phyloP scores from a whole-genome alignment of 2,888 invertebrate genomes.

The Spodoptera picta region DNA sequence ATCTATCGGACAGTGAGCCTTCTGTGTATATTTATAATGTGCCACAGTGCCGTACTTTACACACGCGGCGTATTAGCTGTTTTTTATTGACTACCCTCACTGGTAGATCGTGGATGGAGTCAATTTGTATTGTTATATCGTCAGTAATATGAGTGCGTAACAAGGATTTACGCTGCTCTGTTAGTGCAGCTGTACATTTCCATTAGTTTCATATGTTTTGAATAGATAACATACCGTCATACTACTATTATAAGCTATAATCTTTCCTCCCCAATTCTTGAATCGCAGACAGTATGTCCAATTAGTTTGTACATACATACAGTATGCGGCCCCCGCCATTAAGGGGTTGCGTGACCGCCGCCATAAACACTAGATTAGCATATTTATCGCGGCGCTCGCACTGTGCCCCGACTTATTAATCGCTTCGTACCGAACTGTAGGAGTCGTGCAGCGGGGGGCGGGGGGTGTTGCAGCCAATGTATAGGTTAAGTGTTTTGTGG shows the following conservation, averaged over 20 bases:
- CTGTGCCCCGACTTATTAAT: constrained; percentile 36
- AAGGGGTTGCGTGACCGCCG: constrained; percentile 55
- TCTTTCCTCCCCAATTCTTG: constrained; percentile 29
- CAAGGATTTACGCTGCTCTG: constrained; percentile 11
- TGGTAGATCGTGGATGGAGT: constrained; percentile 36
- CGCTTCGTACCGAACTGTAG: constrained; percentile 29
- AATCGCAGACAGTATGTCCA: constrained; percentile 42
- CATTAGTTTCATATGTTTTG: background rate
- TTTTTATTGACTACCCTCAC: constrained; percentile 41
- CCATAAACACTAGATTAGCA: constrained; percentile 63
- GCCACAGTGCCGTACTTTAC: constrained; percentile 17
- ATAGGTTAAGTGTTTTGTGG: constrained; percentile 16
- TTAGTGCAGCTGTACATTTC: constrained; percentile 3
- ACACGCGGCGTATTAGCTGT: constrained; percentile 13
- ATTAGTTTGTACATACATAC: constrained; percentile 44
- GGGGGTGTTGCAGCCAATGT: constrained; percentile 27
- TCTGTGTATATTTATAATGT: constrained; percentile 1
- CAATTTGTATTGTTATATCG: constrained; percentile 34
- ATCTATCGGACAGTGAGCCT: background rate
- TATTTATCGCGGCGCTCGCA: constrained; percentile 54
- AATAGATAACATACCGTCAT: background rate
- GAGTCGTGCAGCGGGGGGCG: constrained; percentile 18
- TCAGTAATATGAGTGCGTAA: constrained; percentile 28
- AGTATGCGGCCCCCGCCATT: constrained; percentile 28
- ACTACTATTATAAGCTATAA: background rate